Evolutionary conservation across 2,797 vertebrate species (phyloP), one percentile per base, ranked within the genome.

Genomic region (Sandelia bainsii): DNA sequence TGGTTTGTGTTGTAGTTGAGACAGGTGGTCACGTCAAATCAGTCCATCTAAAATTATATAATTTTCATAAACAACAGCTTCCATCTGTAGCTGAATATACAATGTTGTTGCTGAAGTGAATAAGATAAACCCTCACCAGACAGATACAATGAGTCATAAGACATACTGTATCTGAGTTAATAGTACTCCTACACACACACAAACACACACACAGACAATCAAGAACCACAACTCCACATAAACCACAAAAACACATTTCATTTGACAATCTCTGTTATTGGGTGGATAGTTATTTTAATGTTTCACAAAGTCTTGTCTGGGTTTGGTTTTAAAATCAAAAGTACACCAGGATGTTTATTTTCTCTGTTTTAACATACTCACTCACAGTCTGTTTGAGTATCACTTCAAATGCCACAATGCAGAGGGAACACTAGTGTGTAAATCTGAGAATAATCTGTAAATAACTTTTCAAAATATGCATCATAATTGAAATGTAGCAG

Each of bases 61-160:
- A 40, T 12, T 27, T 8, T 56, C 42, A 45, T 34, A 32, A 58
- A 59, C 42, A 44, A 44, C 48, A 34, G 23, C 62, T 72, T 66
- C 42, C 52, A 66, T 69, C 59, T 61, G 53, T 27, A 52, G 53
- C 56, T 53, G n/a, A 8, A 12, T 23, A 12, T 16, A 56, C 10
- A 9, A 22, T 44, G 39, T n/a, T 65, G 59, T 71, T 44, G 37
- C 51, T 29, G 62, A 11, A 62, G 54, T 10, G 12, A 57, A 48
- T 50, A 32, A 82, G 40, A 72, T 57, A 83, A 86, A 82, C 50
- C 63, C 40, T 74, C 49, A 74, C 34, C 80, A 87, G 83, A 85
- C 85, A 74, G 65, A 77, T 53, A 72, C 67, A 50, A 39, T 82
- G 85, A 89, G 59, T 90, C 84, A 89, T 58, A 48, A 62, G 54